These are phyloP conservation scores for Geodia barretti DNA, from an alignment of 37 sponge, comb jelly and placozoan genomes.

Conservation along the genomic window DNA sequence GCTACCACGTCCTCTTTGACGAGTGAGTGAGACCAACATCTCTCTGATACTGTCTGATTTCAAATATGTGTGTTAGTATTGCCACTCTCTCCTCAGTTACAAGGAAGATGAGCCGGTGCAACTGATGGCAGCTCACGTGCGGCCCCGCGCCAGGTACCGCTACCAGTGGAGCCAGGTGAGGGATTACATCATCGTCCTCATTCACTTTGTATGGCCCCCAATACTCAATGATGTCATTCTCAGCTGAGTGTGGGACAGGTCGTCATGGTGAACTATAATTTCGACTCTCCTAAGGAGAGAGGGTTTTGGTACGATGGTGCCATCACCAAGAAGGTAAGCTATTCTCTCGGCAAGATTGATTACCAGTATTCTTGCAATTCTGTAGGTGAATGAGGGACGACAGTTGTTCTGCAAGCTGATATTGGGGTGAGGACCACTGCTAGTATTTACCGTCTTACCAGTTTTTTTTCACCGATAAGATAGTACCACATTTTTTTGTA, in stretches of 20 bases:
- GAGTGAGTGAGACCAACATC: slow-evolving; percentile 47
- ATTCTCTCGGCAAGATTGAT: neutral
- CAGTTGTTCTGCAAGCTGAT: slow-evolving; percentile 53
- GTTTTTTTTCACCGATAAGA: neutral
- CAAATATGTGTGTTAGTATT: neutral
- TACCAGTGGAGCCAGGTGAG: slow-evolving; percentile 73
- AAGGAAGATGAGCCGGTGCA: slow-evolving; percentile 44
- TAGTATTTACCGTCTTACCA: neutral
- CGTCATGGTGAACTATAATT: slow-evolving; percentile 91
- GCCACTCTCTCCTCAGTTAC: slow-evolving; percentile 48
- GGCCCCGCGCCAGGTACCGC: slow-evolving; percentile 72
- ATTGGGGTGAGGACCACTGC: slow-evolving; percentile 25
- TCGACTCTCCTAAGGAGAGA: slow-evolving; percentile 72
- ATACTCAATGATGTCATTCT: neutral
- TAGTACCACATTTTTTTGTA: neutral
- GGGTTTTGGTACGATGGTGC: slow-evolving; percentile 93
- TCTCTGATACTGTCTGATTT: too few relatives aligned
- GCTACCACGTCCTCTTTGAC: slow-evolving; percentile 51
- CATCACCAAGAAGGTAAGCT: slow-evolving; percentile 58
- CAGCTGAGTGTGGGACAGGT: slow-evolving; percentile 53
- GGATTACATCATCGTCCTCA: neutral
- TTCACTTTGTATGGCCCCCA: neutral
- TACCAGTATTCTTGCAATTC: too few relatives aligned
- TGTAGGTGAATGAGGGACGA: slow-evolving; percentile 15
- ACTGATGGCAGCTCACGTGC: slow-evolving; percentile 35